Conservation (phyloP, 1,140 invertebrate genomes). For the Teleogryllus occipitalis region DNA sequence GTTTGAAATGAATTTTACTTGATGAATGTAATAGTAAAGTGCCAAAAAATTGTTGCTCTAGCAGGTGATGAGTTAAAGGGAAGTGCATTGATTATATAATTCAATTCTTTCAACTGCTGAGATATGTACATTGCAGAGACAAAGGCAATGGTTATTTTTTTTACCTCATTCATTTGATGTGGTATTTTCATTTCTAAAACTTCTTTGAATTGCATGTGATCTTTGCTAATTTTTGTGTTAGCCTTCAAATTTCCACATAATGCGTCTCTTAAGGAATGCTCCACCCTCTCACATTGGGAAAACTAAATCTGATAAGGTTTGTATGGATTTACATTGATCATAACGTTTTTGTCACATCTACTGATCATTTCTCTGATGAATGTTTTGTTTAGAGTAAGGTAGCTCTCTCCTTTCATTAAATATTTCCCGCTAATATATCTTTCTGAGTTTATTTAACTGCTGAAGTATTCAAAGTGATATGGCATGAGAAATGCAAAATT, state of each 20-base stretch:
- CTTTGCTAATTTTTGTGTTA: conserved; percentile 44
- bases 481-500: too few species aligned
- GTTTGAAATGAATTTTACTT: too few species aligned
- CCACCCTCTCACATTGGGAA: conserved; percentile 73
- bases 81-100: too few species aligned
- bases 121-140: too few species aligned
- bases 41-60: too few species aligned
- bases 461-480: too few species aligned
- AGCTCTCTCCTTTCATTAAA: too few species aligned
- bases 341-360: neutral
- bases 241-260: conserved; percentile 66
- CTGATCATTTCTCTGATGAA: conserved; percentile 6
- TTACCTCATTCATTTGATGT: neutral
- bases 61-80: too few species aligned
- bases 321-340: conserved; percentile 29
- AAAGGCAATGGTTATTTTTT: neutral
- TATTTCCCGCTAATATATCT: too few species aligned
- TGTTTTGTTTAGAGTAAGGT: neutral
- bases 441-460: too few species aligned
- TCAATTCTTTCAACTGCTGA: too few species aligned
- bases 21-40: too few species aligned
- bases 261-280: conserved; percentile 67
- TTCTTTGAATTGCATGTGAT: conserved; percentile 18
- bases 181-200: neutral
- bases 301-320: conserved; percentile 81